phyloP scores from a whole-genome alignment of 2,113 vertebrate species.

The Cygnus atratus region DNA sequence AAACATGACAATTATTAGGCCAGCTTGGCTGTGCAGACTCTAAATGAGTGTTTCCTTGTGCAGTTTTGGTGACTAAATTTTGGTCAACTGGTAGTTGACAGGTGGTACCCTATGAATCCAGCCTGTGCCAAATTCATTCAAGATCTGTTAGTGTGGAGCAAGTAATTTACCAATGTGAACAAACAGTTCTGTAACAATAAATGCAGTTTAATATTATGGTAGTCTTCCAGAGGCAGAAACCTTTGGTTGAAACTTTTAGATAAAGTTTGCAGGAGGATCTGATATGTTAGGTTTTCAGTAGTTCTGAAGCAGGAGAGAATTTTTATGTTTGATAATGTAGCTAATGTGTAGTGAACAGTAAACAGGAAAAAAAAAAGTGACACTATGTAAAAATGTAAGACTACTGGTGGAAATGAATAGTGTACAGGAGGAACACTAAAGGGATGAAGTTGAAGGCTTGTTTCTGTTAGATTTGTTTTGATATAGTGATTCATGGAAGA shows the following conservation, averaged over 20 bases:
- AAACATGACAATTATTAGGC: background rate
- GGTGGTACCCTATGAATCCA: conserved; percentile 50
- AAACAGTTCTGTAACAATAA: background rate
- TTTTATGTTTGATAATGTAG: background rate
- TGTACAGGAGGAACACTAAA: background rate
- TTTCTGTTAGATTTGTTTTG: background rate
- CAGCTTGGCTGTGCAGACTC: background rate
- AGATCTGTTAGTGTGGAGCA: background rate
- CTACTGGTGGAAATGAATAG: background rate
- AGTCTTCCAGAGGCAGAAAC: background rate
- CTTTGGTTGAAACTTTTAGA: background rate
- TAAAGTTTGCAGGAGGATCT: background rate
- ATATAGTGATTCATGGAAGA: background rate
- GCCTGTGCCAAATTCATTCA: conserved; percentile 2
- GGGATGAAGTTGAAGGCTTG: background rate
- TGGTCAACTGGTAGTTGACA: conserved; percentile 22
- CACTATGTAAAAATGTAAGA: background rate
- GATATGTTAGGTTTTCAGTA: background rate
- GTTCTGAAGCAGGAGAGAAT: background rate
- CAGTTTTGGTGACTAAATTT: conserved; percentile 13
- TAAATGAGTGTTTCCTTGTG: background rate
- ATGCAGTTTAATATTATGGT: background rate
- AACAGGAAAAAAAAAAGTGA: background rate
- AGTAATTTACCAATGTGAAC: background rate
- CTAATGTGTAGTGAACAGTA: background rate